Percentiles rank a stretch among this genome's conserved stretches.
Evolutionary conservation across 2,888 invertebrate species (phyloP).

Genomic region (Eupithecia insigniata): DNA sequence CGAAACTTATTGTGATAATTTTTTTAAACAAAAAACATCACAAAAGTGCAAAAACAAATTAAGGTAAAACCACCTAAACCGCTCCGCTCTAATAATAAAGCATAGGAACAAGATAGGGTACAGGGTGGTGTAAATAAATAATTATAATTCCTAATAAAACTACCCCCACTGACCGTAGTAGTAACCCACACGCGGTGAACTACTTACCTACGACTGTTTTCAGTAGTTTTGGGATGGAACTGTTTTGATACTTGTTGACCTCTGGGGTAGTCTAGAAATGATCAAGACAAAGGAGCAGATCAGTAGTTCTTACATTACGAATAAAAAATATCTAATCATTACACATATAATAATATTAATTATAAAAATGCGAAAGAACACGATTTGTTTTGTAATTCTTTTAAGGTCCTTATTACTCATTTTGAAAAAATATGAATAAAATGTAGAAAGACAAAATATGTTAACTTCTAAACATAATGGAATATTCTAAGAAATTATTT

Average conservation of each 20-base stretch:
- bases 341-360: too few relatives aligned
- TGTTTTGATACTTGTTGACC: constrained; percentile 59
- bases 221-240: constrained; percentile 51
- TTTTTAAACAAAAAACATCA: not conserved
- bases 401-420: not conserved
- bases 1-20: not conserved
- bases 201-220: constrained; percentile 20
- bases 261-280: not conserved
- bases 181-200: constrained; percentile 68
- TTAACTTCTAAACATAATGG: not conserved
- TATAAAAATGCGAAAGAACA: not conserved
- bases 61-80: constrained; percentile 18
- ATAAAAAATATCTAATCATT: too few relatives aligned
- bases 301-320: too few relatives aligned
- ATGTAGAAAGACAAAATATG: not conserved
- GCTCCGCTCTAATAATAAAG: constrained; percentile 22
- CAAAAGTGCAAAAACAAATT: not conserved
- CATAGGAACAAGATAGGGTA: constrained; percentile 24
- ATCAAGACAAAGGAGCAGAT: too few relatives aligned
- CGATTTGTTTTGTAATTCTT: not conserved
- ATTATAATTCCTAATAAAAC: constrained; percentile 81
- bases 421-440: not conserved
- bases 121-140: constrained; percentile 73
- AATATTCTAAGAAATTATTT: too few relatives aligned
- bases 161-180: constrained; percentile 63